Conservation (phyloP, 2,888 invertebrate genomes). For the Malthinus seriepunctatus region DNA sequence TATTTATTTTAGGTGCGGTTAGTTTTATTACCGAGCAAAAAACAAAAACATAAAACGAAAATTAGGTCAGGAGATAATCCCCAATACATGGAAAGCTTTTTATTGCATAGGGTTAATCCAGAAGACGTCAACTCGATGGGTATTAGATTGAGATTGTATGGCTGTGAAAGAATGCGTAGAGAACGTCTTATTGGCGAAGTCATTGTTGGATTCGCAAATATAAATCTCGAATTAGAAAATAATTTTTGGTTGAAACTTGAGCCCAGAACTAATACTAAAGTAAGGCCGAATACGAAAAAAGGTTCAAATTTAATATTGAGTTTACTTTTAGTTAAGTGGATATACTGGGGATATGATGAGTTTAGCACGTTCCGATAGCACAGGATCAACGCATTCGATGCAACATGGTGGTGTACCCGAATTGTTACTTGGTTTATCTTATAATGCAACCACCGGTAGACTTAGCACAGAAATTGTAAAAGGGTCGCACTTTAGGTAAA, state of each 20-base stretch:
- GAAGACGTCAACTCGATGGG: conserved; percentile 95
- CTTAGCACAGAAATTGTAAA: conserved; percentile 89
- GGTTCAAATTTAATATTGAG: neutral
- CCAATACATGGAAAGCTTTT: conserved; percentile 91
- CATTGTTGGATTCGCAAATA: conserved; percentile 84
- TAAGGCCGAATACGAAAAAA: conserved; percentile 42
- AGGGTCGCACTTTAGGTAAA: conserved; percentile 69
- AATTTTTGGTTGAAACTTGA: conserved; percentile 88
- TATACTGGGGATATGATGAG: conserved; percentile 69
- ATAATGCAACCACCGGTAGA: conserved; percentile 91
- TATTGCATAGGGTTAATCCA: conserved; percentile 88
- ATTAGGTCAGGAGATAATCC: conserved; percentile 89
- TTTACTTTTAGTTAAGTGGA: conserved; percentile 55
- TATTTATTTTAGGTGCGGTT: conserved; percentile 71
- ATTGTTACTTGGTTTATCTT: conserved; percentile 84
- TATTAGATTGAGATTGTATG: conserved; percentile 85
- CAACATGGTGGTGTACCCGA: conserved; percentile 90
- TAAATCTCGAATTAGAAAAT: conserved; percentile 88
- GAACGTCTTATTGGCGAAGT: conserved; percentile 91
- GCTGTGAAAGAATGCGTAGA: conserved; percentile 90
- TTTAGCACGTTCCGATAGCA: conserved; percentile 89
- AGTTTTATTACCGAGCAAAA: conserved; percentile 86
- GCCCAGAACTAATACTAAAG: conserved; percentile 64
- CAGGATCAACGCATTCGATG: conserved; percentile 91
- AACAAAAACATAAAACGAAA: conserved; percentile 93